Evolutionary conservation across 2,888 invertebrate species (phyloP), one percentile per base, ranked within the genome.

Genomic region (Mesorhabditis spiculigera): DNA sequence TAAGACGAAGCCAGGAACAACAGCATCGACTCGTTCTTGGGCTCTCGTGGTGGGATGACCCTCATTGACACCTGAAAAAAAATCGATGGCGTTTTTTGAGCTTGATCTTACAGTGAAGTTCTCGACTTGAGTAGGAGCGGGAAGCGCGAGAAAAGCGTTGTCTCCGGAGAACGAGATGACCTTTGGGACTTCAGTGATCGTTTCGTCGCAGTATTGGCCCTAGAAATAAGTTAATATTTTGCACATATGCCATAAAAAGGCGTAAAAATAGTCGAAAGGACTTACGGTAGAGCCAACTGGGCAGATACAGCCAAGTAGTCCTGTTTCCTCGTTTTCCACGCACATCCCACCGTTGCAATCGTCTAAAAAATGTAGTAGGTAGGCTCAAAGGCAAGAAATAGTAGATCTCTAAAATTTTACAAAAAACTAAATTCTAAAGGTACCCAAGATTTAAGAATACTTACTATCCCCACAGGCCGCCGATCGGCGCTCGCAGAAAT

Each of bases 291-390:
- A 72, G 16, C 73, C 74, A 4, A 75, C 65, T 2, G 82, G 82
- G 63, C 82, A 82, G 5, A 83, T 76, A 64, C 82, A 82, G 62
- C 78, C 76, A 70, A 73, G 76, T 5, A 44, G 41, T n/a, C 71
- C 72, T 66, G 71, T 75, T 43, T 78, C 77, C 8, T 72, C 78
- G 68, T 76, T 74, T 16, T 82, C 79, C 43, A 79, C 45, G 67
- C 82, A 82, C 5, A 77, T 72, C 43, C 82, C 82, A 10, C 71
- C 42, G 65, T 74, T 73, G 64, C 82, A 82, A 61, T 73, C 68
- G 45, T 79, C 79, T 75, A 45, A 45, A 74, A 71, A 16, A 2
- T 10, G 8, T 16, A 65, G 5, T 10, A 45, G 10, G 6, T 10
- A 6, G n/a, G 42, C 4, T 42, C 41, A 28, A 10, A 62, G n/a